Conservation (phyloP, 2,113 vertebrate species). For the Conger conger region DNA sequence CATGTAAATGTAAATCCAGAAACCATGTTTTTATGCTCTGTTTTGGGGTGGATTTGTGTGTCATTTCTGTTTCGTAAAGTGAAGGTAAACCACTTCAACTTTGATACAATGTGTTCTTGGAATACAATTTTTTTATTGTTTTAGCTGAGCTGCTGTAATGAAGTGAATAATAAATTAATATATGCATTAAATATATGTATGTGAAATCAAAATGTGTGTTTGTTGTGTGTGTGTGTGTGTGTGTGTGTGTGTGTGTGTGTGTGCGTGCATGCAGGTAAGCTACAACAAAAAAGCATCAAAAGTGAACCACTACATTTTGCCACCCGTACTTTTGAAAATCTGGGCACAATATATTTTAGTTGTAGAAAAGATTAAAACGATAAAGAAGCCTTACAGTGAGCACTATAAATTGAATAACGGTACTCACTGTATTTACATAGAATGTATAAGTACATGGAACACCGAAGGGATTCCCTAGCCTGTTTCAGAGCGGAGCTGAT, state of each 20-base stretch:
- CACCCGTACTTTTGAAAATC: too few relatives aligned
- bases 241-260: too few relatives aligned
- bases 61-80: neutral
- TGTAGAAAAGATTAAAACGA: too few relatives aligned
- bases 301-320: too few relatives aligned
- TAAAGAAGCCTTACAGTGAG: too few relatives aligned
- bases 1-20: neutral
- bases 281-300: too few relatives aligned
- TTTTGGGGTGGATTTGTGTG: neutral
- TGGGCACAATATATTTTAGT: too few relatives aligned
- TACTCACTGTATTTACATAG: too few relatives aligned
- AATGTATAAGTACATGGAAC: too few relatives aligned
- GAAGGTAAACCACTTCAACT: neutral
- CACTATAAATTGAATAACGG: too few relatives aligned
- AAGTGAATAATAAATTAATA: conserved; percentile 7
- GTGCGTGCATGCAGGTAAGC: too few relatives aligned
- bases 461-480: too few relatives aligned
- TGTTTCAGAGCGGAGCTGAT: neutral
- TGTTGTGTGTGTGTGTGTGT: neutral
- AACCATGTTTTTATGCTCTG: neutral
- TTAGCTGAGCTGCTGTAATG: neutral
- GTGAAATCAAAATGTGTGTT: neutral
- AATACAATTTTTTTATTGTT: conserved; percentile 5
- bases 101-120: neutral
- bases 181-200: neutral